Base-by-base conservation (phyloP, 53 echinoderm and acorn worm genomes). In the Actinopyga echinites region DNA sequence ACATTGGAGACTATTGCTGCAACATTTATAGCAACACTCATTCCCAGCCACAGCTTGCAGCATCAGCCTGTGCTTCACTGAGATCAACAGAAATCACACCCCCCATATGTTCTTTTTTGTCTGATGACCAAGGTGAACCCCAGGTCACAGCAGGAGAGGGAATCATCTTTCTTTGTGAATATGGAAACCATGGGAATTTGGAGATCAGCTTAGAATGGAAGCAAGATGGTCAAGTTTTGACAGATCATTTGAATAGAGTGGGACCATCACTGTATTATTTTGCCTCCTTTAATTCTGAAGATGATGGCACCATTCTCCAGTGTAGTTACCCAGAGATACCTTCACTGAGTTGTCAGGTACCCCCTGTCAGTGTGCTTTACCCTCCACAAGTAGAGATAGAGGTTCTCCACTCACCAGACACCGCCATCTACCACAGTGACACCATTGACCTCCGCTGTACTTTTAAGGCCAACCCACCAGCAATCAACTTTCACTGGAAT, bases 1-100 rank as follows among this genome's bases (percentile, higher is more conserved):
- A 83, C 43, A 31, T 84, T 1, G 84, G 79, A 9, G 62, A 33
- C 35, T 89, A 66, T 53, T n/a, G 59, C 44, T 89, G 89, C 34
- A 42, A 58, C 11, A 79, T 84, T 40, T 80, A 29, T 34, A 64
- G 84, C 66, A 57, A 59, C 23, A 44, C 64, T 12, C 37, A 64
- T 9, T 54, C 79, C 19, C 57, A 66, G 5, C n/a, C 79, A 8
- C 56, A 40, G 10, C 28, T 25, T 6, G 28, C 3, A 30, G 69
- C 24, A 19, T 83, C 68, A 13, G 83, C 69, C 8, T 63, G 79
- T 6, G 83, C 89, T 21, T 35, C 40, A 3, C 64, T 89, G 42
- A 60, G 69, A 15, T 64, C 79, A 12, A 33, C 79, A 4, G 22
- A 64, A 3, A 38, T 83, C 35, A 74, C 79, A 8, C 17, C 60